Percentiles rank a stretch among this genome's conserved stretches.
Conservation (phyloP, 2,888 invertebrate species). For the Deilephila porcellus region DNA sequence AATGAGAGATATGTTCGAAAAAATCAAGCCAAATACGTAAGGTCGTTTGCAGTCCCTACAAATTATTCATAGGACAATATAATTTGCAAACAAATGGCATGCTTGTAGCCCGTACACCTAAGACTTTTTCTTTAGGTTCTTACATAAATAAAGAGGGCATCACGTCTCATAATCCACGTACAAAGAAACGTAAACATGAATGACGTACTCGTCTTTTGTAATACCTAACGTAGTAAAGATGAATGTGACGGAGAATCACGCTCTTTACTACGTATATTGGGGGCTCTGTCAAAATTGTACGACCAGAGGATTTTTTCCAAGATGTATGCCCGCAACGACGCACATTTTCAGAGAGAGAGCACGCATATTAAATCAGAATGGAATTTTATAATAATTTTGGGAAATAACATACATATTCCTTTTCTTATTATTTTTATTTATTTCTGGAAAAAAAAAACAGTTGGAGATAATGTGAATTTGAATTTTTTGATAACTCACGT, state of each 20-base stretch:
- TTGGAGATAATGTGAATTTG: no score
- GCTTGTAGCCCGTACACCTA: constrained; percentile 59
- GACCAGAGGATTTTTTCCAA: constrained; percentile 28
- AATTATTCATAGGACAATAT: constrained; percentile 74
- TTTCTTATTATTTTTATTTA: no score
- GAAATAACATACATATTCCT: no score
- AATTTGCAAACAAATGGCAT: constrained; percentile 72
- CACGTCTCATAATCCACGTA: constrained; percentile 80
- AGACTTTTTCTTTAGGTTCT: constrained; percentile 59
- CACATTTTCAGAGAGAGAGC: neutral
- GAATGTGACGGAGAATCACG: constrained; percentile 61
- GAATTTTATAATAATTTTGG: no score
- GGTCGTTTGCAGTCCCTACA: constrained; percentile 41
- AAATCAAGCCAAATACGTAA: constrained; percentile 32
- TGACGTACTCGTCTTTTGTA: constrained; percentile 75
- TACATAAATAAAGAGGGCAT: constrained; percentile 74
- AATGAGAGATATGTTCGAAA: constrained; percentile 8
- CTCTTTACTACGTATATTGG: constrained; percentile 42
- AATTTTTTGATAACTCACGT: no score
- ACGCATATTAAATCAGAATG: neutral
- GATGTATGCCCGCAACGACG: neutral
- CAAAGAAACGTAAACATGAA: constrained; percentile 77
- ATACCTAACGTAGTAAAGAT: constrained; percentile 75
- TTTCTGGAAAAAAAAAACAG: no score
- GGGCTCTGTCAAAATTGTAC: constrained; percentile 36